Conservation (phyloP, 2,113 vertebrate genomes). For the Cyprinus carpio region DNA sequence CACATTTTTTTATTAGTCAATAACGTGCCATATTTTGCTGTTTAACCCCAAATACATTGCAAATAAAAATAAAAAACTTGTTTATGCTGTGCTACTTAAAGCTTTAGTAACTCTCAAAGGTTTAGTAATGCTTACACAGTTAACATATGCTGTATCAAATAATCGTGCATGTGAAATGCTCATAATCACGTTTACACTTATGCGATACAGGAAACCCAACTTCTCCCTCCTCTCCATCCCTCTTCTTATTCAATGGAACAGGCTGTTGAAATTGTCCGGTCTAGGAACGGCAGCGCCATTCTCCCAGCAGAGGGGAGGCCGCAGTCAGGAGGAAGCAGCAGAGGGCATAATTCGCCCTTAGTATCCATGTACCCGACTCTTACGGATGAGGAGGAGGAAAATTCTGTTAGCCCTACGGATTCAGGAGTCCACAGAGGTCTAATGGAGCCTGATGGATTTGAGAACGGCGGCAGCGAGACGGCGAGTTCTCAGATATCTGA, state of each 20-base stretch:
- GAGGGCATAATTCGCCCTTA: slow-evolving; percentile 57
- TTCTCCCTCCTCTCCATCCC: slow-evolving; percentile 67
- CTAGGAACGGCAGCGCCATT: slow-evolving; percentile 64
- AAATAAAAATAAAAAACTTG: background rate
- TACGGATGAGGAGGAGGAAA: slow-evolving; percentile 72
- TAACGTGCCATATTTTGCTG: background rate
- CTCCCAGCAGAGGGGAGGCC: slow-evolving; percentile 58
- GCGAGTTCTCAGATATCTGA: slow-evolving; percentile 81
- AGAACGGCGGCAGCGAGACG: slow-evolving; percentile 76
- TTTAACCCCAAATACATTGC: background rate
- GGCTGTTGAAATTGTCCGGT: slow-evolving; percentile 59
- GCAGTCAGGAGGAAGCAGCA: slow-evolving; percentile 56
- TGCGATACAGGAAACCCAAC: slow-evolving; percentile 60
- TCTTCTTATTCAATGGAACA: slow-evolving; percentile 54
- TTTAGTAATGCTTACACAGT: background rate
- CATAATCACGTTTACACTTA: background rate
- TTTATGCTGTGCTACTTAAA: background rate
- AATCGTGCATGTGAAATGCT: background rate
- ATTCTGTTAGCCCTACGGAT: slow-evolving; percentile 54
- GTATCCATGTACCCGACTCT: slow-evolving; percentile 60
- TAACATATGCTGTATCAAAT: background rate
- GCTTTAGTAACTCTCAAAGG: background rate
- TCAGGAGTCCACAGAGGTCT: slow-evolving; percentile 62
- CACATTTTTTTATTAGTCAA: background rate
- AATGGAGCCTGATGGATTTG: slow-evolving; percentile 63